phyloP scores from a whole-genome alignment of 2,797 vertebrate species.

The Moxostoma hubbsi region DNA sequence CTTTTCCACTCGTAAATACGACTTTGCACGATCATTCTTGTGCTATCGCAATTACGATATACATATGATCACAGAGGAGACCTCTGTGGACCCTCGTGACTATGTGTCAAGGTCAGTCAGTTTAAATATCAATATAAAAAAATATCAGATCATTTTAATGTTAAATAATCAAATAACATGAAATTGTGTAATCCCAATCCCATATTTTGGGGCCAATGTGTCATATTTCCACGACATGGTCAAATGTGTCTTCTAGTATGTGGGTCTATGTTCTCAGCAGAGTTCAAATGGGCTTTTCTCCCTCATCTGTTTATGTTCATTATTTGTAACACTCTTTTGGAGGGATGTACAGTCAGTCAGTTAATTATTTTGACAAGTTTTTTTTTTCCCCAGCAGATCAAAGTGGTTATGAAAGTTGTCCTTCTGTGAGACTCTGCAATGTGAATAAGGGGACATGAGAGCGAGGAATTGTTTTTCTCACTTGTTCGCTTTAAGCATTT shows the following conservation, averaged over 20 bases:
- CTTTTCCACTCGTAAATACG: too few relatives aligned
- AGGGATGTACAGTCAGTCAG: conserved; percentile 18
- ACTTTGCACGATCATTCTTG: too few relatives aligned
- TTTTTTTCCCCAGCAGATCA: conserved; percentile 14
- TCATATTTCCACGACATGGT: too few relatives aligned
- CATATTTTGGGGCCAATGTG: too few relatives aligned
- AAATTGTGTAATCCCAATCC: not conserved
- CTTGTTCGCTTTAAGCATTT: conserved; percentile 21
- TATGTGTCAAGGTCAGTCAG: too few relatives aligned
- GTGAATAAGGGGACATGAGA: conserved; percentile 4
- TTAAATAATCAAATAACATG: too few relatives aligned
- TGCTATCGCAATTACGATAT: too few relatives aligned
- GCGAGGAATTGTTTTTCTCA: conserved; percentile 7
- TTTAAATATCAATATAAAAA: too few relatives aligned
- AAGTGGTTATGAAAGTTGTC: conserved; percentile 26
- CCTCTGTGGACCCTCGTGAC: too few relatives aligned
- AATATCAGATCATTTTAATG: too few relatives aligned
- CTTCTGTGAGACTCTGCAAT: not conserved
- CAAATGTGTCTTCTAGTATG: not conserved
- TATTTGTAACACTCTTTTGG: conserved; percentile 11
- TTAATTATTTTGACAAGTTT: conserved; percentile 15
- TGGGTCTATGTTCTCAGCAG: not conserved
- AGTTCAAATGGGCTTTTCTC: conserved; percentile 17
- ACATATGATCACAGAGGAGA: too few relatives aligned
- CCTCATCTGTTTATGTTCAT: conserved; percentile 22